A percentile compares a stretch with the other conserved stretches of the same genome.
phyloP scores from a whole-genome alignment of 2,888 invertebrate genomes.

The Cosmia pyralina region DNA sequence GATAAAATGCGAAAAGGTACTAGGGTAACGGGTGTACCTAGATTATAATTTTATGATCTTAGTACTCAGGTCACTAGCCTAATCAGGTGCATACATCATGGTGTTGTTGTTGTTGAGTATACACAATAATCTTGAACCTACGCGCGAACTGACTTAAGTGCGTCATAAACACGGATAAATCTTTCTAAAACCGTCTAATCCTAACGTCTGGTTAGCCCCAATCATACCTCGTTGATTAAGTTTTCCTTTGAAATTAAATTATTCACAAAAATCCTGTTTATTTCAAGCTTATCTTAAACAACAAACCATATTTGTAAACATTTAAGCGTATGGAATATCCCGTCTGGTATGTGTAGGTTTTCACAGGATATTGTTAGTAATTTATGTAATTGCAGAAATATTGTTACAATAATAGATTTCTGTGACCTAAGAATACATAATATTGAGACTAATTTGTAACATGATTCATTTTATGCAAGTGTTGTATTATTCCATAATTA shows the following conservation, averaged over 20 bases:
- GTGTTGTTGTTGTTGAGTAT: slow-evolving; percentile 5
- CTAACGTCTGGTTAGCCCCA: slow-evolving; percentile 29
- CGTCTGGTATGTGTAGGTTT: slow-evolving; percentile 41
- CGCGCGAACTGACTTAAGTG: slow-evolving; percentile 16
- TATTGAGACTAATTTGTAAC: slow-evolving; percentile 1
- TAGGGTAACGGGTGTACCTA: too few species aligned
- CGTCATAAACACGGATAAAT: slow-evolving; percentile 47
- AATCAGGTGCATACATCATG: background rate
- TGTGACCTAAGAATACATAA: slow-evolving; percentile 54
- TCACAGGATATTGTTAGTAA: slow-evolving; percentile 38
- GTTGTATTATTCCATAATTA: slow-evolving; percentile 35
- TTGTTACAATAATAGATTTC: slow-evolving; percentile 31
- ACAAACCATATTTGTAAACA: slow-evolving; percentile 43
- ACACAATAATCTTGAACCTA: slow-evolving; percentile 19
- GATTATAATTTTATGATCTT: background rate
- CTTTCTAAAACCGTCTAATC: slow-evolving; percentile 26
- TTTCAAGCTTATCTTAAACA: slow-evolving; percentile 31
- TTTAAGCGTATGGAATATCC: slow-evolving; percentile 29
- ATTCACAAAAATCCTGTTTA: slow-evolving; percentile 11
- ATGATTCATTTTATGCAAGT: slow-evolving; percentile 36
- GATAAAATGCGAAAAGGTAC: too few species aligned
- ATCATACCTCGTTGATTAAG: slow-evolving; percentile 19
- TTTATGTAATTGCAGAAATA: slow-evolving; percentile 35
- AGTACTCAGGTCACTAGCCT: background rate
- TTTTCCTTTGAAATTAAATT: slow-evolving; percentile 34